phyloP scores from a whole-genome alignment of 92 coral and sea anemone species.

The Zoanthus sansibaricus region DNA sequence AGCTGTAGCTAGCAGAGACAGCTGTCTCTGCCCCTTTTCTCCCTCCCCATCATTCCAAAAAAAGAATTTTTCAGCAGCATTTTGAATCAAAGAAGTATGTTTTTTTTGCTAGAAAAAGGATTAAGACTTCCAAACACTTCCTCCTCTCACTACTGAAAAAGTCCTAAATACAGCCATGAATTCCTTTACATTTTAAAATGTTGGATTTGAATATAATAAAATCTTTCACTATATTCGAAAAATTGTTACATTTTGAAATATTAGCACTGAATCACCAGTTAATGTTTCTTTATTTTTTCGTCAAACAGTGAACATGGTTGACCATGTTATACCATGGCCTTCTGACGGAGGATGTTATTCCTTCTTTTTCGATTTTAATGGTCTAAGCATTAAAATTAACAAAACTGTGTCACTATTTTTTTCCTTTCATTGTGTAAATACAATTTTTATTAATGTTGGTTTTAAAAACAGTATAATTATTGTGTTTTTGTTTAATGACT shows the following conservation, averaged over 20 bases:
- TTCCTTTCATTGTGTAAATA: conserved; percentile 11
- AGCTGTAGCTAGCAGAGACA: conserved; percentile 15
- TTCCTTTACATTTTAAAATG: conserved; percentile 11
- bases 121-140: conserved; percentile 13
- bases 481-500: conserved; percentile 11
- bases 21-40: conserved; percentile 16
- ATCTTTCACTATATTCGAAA: conserved; percentile 11
- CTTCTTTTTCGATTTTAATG: conserved; percentile 11
- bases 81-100: conserved; percentile 11
- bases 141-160: conserved; percentile 14
- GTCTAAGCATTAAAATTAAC: conserved; percentile 11
- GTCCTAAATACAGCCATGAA: conserved; percentile 14
- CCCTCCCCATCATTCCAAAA: conserved; percentile 15
- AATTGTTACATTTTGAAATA: conserved; percentile 10
- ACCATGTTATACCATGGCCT: conserved; percentile 14
- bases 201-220: conserved; percentile 10
- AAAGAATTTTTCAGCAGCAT: conserved; percentile 12
- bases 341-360: conserved; percentile 14
- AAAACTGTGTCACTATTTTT: conserved; percentile 11
- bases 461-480: conserved; percentile 9
- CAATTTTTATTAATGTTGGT: conserved; percentile 11
- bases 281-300: conserved; percentile 11
- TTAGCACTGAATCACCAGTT: conserved; percentile 14
- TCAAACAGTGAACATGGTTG: conserved; percentile 14
- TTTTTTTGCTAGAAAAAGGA: conserved; percentile 11